A percentile compares a stretch with the other conserved stretches of the same genome.
phyloP scores from a whole-genome alignment of 1,140 invertebrate species.

The Diachasmimorpha longicaudata region DNA sequence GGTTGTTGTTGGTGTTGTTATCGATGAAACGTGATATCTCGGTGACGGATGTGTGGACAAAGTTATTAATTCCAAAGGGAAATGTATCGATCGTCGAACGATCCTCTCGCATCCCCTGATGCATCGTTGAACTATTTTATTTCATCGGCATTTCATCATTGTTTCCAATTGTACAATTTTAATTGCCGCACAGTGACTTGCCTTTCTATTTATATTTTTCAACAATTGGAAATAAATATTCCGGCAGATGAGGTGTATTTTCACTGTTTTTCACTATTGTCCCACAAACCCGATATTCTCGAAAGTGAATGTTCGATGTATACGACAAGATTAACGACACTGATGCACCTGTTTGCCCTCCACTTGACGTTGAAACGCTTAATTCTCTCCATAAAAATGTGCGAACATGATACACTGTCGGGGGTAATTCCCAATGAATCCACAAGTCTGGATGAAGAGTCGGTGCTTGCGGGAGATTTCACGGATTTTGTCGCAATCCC shows the following conservation, averaged over 20 bases:
- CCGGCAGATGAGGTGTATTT: no score
- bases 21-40: constrained; percentile 32
- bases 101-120: not conserved
- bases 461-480: not conserved
- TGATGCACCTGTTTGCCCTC: no score
- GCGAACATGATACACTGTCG: no score
- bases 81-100: constrained; percentile 20
- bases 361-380: no score
- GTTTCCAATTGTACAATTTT: no score
- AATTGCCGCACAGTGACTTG: no score
- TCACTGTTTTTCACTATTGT: no score
- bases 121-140: constrained; percentile 1
- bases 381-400: no score
- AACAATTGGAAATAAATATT: not conserved
- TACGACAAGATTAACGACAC: no score
- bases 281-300: no score
- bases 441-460: not conserved
- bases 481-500: not conserved
- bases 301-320: no score
- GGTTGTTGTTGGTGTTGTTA: constrained; percentile 9
- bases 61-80: not conserved
- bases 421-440: no score
- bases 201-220: not conserved
- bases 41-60: not conserved
- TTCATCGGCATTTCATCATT: not conserved